Conservation (phyloP, 2,113 vertebrate genomes). For the Spheniscus mendiculus region DNA sequence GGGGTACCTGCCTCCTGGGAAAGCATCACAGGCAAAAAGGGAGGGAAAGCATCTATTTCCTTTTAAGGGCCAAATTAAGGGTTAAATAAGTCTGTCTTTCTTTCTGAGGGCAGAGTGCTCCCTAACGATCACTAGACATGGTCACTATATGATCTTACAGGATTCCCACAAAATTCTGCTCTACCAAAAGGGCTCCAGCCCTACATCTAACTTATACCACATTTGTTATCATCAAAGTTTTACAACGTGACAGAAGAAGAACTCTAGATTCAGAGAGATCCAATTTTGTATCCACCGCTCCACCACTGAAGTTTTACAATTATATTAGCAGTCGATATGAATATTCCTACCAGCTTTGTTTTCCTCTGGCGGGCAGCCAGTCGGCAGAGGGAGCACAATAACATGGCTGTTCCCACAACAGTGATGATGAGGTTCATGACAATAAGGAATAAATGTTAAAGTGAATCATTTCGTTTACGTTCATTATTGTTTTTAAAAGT, state of each 20-base stretch:
- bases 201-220: background rate
- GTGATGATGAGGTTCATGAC: constrained; percentile 4
- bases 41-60: background rate
- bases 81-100: background rate
- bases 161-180: background rate
- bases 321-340: background rate
- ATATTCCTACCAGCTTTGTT: background rate
- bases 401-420: background rate
- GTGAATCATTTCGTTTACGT: background rate
- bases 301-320: background rate
- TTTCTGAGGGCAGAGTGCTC: background rate
- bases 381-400: constrained; percentile 1
- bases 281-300: background rate
- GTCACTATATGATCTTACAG: background rate
- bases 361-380: background rate
- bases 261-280: background rate
- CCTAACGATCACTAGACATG: fast-evolving
- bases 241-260: background rate
- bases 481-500: background rate
- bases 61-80: background rate
- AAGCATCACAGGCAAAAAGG: background rate
- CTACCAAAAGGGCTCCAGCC: background rate
- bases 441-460: background rate
- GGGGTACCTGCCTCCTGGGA: background rate
- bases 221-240: background rate